Evolutionary conservation across 1,140 invertebrate species (phyloP), one percentile per base, ranked within the genome.

Genomic region (Drosophila hydei): DNA sequence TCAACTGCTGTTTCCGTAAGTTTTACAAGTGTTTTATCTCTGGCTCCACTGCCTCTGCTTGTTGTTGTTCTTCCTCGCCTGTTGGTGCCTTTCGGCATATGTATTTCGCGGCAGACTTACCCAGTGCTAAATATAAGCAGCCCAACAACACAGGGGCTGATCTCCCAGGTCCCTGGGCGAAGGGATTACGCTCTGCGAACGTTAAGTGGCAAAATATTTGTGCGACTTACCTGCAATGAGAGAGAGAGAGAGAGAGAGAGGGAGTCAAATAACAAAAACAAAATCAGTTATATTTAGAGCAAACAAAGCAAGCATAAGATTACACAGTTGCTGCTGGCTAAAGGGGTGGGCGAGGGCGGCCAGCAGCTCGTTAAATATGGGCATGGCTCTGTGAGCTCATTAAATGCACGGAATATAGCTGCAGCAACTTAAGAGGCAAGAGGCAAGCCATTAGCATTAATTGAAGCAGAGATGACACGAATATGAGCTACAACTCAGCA

Each of bases 141-240:
- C 61, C 54, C 65, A 51, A 62, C 11, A 81, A 68, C 45, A 72
- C 45, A 72, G 21, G 14, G 21, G 47, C 51, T 63, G 59, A 70
- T 70, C 67, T 70, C 30, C 33, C n/a, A n/a, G 50, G 43, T 33
- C 18, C 16, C 48, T 33, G 40, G 50, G 19, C 33, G 21, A 30
- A n/a, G 33, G 30, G 3, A 33, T 11, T 11, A 23, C 21, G 4
- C 52, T 16, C 33, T 27, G 14, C 48, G 42, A 33, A 33, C 33
- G 70, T 74, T 87, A 85, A 81, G 77, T 72, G 68, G 65, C 74
- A 50, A 72, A 60, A 67, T 72, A 75, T 81, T 68, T 51, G 51
- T 64, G 71, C 50, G 77, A 87, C 81, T 87, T 88, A 87, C 81
- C 81, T 87, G 83, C 12, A 85, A 85, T 48, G 55, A 77, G 65